A percentile compares a stretch with the other conserved stretches of the same genome.
These are phyloP conservation scores for Andricus grossulariae DNA, from an alignment of 1,140 invertebrate species.

Conservation along the genomic window DNA sequence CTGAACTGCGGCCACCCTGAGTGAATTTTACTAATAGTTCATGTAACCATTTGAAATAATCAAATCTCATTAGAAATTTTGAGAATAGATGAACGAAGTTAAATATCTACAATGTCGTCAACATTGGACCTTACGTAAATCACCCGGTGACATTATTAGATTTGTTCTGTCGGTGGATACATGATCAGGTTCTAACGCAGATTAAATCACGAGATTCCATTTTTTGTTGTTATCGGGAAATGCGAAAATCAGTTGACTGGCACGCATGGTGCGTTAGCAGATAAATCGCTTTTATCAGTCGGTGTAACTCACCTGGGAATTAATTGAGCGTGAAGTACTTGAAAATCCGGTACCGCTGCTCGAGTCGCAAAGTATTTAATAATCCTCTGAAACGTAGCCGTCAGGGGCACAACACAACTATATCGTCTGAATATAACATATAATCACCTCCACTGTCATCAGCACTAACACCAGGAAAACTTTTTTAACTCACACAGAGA, in stretches of 20 bases:
- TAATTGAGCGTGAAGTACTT: conserved; percentile 3
- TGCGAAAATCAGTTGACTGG: not conserved
- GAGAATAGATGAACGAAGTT: too few species aligned
- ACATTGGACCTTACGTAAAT: too few species aligned
- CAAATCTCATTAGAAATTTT: too few species aligned
- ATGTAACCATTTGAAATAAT: too few species aligned
- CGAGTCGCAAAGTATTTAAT: not conserved
- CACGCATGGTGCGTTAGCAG: not conserved
- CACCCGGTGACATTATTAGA: too few species aligned
- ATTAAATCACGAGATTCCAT: not conserved
- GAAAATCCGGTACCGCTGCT: not conserved
- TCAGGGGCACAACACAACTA: not conserved
- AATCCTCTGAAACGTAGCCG: not conserved
- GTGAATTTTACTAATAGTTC: too few species aligned
- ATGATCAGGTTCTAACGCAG: too few species aligned
- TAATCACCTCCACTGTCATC: conserved; percentile 23
- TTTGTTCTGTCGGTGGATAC: too few species aligned
- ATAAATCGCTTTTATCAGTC: not conserved
- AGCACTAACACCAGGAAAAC: not conserved
- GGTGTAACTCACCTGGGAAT: conserved; percentile 2
- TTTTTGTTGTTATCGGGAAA: not conserved
- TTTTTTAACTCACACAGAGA: not conserved
- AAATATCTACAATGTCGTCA: too few species aligned
- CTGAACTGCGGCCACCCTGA: too few species aligned
- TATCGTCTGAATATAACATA: conserved; percentile 3